Percentiles rank a stretch among this genome's conserved stretches.
These are phyloP conservation scores for Halcyon smyrnensis DNA, from an alignment of 2,797 vertebrate genomes.

Conservation along the genomic window DNA sequence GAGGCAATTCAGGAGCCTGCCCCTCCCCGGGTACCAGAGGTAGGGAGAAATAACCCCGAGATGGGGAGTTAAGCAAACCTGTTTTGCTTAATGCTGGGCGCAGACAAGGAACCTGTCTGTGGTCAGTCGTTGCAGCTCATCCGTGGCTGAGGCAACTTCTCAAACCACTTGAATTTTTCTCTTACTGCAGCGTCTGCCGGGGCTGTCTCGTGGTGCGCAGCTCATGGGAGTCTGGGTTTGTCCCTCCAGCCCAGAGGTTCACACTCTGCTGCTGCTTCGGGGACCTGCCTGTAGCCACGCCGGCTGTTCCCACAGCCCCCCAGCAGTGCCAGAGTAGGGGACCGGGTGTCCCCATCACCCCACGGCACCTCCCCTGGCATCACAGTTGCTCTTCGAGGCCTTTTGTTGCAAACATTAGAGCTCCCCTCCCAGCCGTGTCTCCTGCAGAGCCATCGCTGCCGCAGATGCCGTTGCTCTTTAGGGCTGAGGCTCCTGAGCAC, in stretches of 20 bases:
- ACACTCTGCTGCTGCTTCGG: rapidly evolving
- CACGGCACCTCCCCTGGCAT: not conserved
- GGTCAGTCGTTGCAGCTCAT: not conserved
- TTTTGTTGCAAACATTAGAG: rapidly evolving
- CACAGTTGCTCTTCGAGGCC: rapidly evolving
- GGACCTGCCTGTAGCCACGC: not conserved
- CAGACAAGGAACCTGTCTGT: not conserved
- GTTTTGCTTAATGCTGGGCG: not conserved
- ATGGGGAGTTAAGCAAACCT: slow-evolving; percentile 40
- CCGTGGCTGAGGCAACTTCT: not conserved
- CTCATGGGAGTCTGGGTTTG: not conserved
- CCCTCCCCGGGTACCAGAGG: not conserved
- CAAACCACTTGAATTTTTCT: not conserved
- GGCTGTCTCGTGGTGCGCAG: not conserved
- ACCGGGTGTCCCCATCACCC: rapidly evolving
- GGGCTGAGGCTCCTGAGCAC: not conserved
- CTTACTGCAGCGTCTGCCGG: not conserved
- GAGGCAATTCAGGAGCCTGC: not conserved
- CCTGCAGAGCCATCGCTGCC: rapidly evolving
- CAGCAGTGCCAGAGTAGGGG: not conserved
- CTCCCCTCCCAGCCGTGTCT: rapidly evolving
- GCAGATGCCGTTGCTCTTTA: rapidly evolving
- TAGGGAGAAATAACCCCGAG: not conserved
- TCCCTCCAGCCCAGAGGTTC: not conserved
- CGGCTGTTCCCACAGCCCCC: rapidly evolving